phyloP scores from a whole-genome alignment of 1,140 invertebrate genomes.

The Heliconius hewitsoni region DNA sequence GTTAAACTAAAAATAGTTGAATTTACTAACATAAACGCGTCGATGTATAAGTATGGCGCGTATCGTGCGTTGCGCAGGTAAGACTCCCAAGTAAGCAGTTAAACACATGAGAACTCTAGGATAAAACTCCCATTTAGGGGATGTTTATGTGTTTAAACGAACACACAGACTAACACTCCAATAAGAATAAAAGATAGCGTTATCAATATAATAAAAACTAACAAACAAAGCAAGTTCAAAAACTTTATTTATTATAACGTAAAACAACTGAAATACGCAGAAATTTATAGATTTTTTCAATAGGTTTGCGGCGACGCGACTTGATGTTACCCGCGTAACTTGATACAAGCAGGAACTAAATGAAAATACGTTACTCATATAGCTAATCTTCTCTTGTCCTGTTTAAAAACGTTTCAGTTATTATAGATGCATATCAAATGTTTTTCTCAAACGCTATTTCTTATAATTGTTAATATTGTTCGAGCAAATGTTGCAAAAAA shows the following conservation, averaged over 20 bases:
- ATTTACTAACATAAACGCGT: too few relatives aligned
- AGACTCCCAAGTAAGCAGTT: too few relatives aligned
- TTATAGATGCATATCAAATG: neutral
- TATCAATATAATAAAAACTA: too few relatives aligned
- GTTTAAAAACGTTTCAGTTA: neutral
- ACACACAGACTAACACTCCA: neutral
- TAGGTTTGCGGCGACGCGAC: neutral
- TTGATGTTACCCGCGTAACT: neutral
- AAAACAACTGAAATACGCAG: neutral
- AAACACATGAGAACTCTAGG: too few relatives aligned
- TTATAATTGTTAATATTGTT: neutral
- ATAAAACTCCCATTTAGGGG: too few relatives aligned
- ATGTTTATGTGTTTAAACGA: neutral
- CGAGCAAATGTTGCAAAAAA: neutral
- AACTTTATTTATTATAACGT: neutral
- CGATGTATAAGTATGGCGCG: too few relatives aligned
- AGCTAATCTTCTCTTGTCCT: conserved; percentile 5
- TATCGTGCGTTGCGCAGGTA: too few relatives aligned
- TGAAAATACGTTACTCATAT: neutral
- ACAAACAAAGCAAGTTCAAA: too few relatives aligned
- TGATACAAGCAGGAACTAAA: neutral
- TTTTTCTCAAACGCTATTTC: neutral
- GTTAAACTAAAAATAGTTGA: too few relatives aligned
- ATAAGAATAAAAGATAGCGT: too few relatives aligned
- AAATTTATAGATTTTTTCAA: neutral